Percentiles rank a stretch among this genome's conserved stretches.
These are phyloP conservation scores for Isoperla grammatica DNA, from an alignment of 2,888 invertebrate genomes.

Conservation along the genomic window DNA sequence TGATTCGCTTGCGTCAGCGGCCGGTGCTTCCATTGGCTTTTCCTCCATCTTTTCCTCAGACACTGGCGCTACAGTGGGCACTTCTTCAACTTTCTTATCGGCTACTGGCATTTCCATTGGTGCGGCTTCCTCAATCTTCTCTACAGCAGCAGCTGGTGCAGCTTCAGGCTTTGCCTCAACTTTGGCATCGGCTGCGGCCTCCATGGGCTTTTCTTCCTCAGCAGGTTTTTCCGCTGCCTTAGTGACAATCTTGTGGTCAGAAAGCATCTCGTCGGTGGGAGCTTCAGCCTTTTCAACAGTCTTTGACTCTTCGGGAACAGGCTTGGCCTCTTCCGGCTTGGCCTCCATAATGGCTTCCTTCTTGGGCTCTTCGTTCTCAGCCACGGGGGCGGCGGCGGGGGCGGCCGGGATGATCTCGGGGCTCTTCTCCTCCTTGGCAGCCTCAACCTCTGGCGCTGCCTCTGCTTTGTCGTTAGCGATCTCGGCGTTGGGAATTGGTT, in stretches of 20 bases:
- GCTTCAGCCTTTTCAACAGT: constrained; percentile 8
- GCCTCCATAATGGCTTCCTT: constrained; percentile 8
- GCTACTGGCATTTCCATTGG: constrained; percentile 16
- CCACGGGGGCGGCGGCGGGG: background rate
- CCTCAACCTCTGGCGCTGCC: background rate
- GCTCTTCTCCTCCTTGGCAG: background rate
- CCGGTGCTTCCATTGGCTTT: constrained; percentile 8
- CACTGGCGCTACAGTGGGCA: background rate
- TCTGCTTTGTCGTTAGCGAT: background rate
- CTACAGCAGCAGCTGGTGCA: constrained; percentile 20
- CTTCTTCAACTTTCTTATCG: constrained; percentile 20
- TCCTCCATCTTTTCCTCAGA: constrained; percentile 31
- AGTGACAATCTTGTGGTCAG: constrained; percentile 25
- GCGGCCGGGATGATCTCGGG: background rate
- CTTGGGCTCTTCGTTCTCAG: background rate
- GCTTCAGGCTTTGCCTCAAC: constrained; percentile 26
- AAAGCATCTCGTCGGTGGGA: constrained; percentile 17
- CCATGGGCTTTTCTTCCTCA: constrained; percentile 27
- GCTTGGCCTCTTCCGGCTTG: constrained; percentile 20
- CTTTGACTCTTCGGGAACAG: background rate
- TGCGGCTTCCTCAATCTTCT: constrained; percentile 13
- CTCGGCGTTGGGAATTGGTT: background rate
- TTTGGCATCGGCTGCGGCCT: constrained; percentile 31
- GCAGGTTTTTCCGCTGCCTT: constrained; percentile 21
- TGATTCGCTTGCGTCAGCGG: constrained; percentile 29